Evolutionary conservation across 53 echinoderm and acorn worm genomes (phyloP).

Genomic region (Antedon mediterranea): DNA sequence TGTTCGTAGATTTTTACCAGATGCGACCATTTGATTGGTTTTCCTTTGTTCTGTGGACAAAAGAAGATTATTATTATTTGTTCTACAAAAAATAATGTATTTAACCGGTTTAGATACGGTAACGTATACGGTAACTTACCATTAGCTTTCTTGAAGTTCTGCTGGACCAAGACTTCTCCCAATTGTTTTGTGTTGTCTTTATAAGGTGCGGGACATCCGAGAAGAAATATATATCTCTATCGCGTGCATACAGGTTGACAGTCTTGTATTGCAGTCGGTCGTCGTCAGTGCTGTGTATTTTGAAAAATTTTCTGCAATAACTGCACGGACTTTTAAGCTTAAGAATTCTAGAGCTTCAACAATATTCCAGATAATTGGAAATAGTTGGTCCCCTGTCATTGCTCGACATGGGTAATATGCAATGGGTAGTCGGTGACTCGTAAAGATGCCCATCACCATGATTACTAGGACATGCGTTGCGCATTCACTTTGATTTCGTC

Average conservation of each 20-base stretch:
- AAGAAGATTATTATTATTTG: too few species aligned
- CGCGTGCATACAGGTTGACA: neutral
- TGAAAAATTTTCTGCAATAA: neutral
- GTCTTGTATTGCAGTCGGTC: neutral
- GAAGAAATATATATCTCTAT: constrained; percentile 20
- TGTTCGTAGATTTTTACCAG: constrained; percentile 11
- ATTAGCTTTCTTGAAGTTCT: constrained; percentile 12
- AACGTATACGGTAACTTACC: too few species aligned
- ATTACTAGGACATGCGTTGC: constrained; percentile 27
- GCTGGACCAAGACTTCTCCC: constrained; percentile 18
- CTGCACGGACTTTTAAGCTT: constrained; percentile 10
- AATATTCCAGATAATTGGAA: constrained; percentile 12
- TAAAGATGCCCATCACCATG: constrained; percentile 23
- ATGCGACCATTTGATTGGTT: constrained; percentile 9
- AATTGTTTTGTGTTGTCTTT: constrained; percentile 27
- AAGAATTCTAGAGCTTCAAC: constrained; percentile 5
- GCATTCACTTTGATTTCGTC: neutral
- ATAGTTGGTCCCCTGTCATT: constrained; percentile 12
- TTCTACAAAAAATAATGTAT: too few species aligned
- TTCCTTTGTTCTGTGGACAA: neutral
- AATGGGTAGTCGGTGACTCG: constrained; percentile 3
- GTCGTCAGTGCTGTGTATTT: neutral
- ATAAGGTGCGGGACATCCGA: constrained; percentile 27
- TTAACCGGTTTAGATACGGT: too few species aligned
- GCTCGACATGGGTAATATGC: constrained; percentile 12